phyloP scores from a whole-genome alignment of 2,797 vertebrate species.

The Coendou prehensilis region DNA sequence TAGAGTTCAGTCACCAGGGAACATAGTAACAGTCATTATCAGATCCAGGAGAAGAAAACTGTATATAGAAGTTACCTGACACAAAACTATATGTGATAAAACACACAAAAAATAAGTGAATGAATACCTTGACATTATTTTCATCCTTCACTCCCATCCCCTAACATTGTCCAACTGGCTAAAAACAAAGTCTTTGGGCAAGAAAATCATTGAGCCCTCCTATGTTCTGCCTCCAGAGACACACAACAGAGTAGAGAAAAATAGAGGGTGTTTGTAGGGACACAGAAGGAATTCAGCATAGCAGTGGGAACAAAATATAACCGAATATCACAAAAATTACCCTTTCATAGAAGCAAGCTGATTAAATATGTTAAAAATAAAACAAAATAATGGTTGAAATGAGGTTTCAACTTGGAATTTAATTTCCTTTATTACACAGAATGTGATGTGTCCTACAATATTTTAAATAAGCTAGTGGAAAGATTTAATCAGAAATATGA shows the following conservation, averaged over 20 bases:
- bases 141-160: background rate
- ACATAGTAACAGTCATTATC: background rate
- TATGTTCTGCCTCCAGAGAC: background rate
- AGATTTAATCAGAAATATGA: constrained; percentile 73
- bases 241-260: background rate
- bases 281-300: background rate
- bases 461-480: constrained; percentile 63
- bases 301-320: constrained; percentile 18
- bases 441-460: constrained; percentile 25
- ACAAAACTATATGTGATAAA: background rate
- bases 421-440: constrained; percentile 51
- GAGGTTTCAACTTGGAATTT: constrained; percentile 50
- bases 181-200: background rate
- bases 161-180: background rate
- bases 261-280: background rate
- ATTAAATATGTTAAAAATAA: constrained; percentile 34
- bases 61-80: background rate
- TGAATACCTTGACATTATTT: background rate
- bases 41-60: background rate
- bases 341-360: background rate
- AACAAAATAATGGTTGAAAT: constrained; percentile 30
- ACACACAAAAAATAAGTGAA: background rate
- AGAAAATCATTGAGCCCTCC: background rate
- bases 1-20: background rate
- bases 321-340: background rate